These are phyloP conservation scores for Salvator merianae DNA, from an alignment of 2,113 vertebrate species.

Conservation along the genomic window DNA sequence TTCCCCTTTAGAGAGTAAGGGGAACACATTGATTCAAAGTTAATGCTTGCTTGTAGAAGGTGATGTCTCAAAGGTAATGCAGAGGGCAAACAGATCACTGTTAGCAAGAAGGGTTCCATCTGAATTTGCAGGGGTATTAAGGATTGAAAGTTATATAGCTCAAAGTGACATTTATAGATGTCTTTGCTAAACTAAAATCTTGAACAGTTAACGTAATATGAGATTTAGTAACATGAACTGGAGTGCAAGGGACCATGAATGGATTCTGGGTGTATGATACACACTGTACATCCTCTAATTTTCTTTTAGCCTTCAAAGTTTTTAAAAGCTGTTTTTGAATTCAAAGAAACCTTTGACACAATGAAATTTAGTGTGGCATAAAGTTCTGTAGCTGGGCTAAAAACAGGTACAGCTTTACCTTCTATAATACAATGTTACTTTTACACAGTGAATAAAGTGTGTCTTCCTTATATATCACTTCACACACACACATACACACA, in stretches of 20 bases:
- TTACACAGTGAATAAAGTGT: too few species aligned
- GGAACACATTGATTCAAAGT: constrained; percentile 37
- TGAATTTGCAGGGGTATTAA: constrained; percentile 45
- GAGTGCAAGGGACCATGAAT: background rate
- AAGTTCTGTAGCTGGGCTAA: too few species aligned
- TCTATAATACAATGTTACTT: too few species aligned
- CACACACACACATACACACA: too few species aligned
- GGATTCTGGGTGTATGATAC: background rate
- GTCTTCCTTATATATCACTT: too few species aligned
- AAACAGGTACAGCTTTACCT: too few species aligned
- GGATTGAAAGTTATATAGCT: constrained; percentile 24
- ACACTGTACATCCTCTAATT: background rate
- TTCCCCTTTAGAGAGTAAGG: constrained; percentile 48
- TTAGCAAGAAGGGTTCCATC: constrained; percentile 45
- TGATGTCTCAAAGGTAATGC: constrained; percentile 45
- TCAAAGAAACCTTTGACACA: background rate
- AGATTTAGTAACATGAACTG: background rate
- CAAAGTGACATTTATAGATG: constrained; percentile 26
- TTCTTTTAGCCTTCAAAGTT: too few species aligned
- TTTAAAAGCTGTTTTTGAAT: background rate
- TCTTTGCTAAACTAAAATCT: constrained; percentile 5
- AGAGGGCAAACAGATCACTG: constrained; percentile 43
- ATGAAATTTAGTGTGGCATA: background rate
- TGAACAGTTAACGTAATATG: constrained; percentile 25
- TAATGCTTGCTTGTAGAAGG: constrained; percentile 59